These are phyloP conservation scores for Cetoscarus ocellatus DNA, from an alignment of 2,797 vertebrate species.

Conservation along the genomic window DNA sequence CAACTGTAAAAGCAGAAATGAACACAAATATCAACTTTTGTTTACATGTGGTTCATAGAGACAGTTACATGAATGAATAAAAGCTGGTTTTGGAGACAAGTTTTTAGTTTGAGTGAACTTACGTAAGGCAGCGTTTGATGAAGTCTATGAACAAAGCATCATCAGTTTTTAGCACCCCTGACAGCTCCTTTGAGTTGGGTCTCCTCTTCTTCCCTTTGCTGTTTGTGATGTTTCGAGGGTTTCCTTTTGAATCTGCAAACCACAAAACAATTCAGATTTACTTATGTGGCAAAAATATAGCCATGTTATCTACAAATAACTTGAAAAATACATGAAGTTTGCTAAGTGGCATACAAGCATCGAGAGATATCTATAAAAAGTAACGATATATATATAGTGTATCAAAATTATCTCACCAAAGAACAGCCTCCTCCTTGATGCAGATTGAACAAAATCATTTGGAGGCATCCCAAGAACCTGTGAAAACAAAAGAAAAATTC, in stretches of 20 bases:
- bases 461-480: constrained; percentile 94
- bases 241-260: constrained; percentile 91
- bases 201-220: constrained; percentile 92
- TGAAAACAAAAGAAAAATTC: constrained; percentile 24
- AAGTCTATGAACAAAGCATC: constrained; percentile 92
- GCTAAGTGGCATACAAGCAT: neutral
- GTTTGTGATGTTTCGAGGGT: constrained; percentile 90
- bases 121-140: constrained; percentile 91
- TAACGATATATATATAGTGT: neutral
- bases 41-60: neutral
- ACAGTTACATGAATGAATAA: neutral
- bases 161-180: constrained; percentile 87
- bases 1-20: neutral
- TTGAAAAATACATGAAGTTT: too few relatives aligned
- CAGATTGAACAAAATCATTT: constrained; percentile 89
- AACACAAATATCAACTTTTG: neutral
- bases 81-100: neutral
- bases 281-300: neutral
- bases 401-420: constrained; percentile 87
- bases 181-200: constrained; percentile 91
- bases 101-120: constrained; percentile 58
- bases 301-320: neutral
- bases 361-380: neutral
- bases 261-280: neutral
- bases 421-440: constrained; percentile 89